Evolutionary conservation across 2,797 vertebrate species (phyloP).

Genomic region (Tokudaia tokunoshimensis): DNA sequence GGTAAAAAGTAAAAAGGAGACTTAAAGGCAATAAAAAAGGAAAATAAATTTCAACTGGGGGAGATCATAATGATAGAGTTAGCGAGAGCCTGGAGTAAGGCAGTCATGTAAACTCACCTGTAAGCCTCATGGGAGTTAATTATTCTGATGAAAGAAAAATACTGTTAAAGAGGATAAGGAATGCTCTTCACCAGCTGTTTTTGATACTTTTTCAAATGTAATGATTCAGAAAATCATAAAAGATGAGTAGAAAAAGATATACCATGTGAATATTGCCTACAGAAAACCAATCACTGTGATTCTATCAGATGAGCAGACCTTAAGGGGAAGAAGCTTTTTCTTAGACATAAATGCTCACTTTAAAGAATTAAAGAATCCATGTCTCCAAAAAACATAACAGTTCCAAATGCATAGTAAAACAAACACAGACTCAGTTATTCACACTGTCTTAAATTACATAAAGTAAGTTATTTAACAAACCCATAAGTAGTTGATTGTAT

Average conservation of each 20-base stretch:
- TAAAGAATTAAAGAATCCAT: neutral
- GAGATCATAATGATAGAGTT: neutral
- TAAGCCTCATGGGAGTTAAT: neutral
- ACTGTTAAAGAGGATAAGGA: neutral
- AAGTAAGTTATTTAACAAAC: neutral
- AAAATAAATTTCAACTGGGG: neutral
- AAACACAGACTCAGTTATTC: neutral
- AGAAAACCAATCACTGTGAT: neutral
- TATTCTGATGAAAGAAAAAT: neutral
- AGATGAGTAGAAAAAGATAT: neutral
- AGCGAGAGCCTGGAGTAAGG: neutral
- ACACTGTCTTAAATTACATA: neutral
- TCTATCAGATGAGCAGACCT: neutral
- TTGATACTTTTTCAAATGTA: neutral
- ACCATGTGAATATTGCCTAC: neutral
- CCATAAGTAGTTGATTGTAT: neutral
- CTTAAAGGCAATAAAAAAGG: neutral
- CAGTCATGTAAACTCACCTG: neutral
- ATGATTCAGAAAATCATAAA: neutral
- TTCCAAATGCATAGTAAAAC: neutral
- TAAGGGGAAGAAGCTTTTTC: neutral
- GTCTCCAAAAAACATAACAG: neutral
- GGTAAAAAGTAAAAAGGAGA: neutral
- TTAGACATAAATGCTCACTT: neutral
- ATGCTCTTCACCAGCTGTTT: neutral